phyloP scores from a whole-genome alignment of 1,140 invertebrate genomes.

The Drosophila aff. region DNA sequence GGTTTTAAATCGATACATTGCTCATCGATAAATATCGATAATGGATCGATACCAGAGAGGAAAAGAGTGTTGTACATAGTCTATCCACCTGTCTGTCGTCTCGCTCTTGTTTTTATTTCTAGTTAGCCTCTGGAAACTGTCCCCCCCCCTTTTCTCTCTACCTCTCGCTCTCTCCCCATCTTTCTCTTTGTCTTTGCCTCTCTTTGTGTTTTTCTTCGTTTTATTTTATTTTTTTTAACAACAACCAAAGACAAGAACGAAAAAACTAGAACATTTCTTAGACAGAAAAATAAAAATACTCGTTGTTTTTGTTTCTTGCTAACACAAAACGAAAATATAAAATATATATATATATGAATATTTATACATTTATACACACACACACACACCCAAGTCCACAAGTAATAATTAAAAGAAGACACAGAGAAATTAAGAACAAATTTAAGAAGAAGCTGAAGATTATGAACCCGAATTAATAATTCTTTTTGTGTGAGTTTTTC shows the following conservation, averaged over 20 bases:
- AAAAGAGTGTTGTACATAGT: constrained; percentile 19
- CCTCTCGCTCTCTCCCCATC: not conserved
- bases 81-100: constrained; percentile 21
- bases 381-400: constrained; percentile 31
- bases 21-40: not conserved
- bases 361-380: constrained; percentile 27
- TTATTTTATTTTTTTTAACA: not conserved
- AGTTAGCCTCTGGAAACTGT: constrained; percentile 24
- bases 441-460: constrained; percentile 19
- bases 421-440: constrained; percentile 30
- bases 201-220: constrained; percentile 21
- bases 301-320: constrained; percentile 68
- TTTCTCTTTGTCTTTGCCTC: constrained; percentile 25
- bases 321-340: constrained; percentile 53
- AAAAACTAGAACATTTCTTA: constrained; percentile 13
- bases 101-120: constrained; percentile 21
- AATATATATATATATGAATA: not conserved
- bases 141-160: not conserved
- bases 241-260: constrained; percentile 5
- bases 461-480: constrained; percentile 28
- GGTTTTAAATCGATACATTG: too few species aligned
- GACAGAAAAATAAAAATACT: constrained; percentile 26
- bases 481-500: constrained; percentile 69
- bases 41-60: constrained; percentile 6
- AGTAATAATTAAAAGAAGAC: constrained; percentile 21